phyloP scores from a whole-genome alignment of 2,797 vertebrate species.

The Euphonia xanthogaster region DNA sequence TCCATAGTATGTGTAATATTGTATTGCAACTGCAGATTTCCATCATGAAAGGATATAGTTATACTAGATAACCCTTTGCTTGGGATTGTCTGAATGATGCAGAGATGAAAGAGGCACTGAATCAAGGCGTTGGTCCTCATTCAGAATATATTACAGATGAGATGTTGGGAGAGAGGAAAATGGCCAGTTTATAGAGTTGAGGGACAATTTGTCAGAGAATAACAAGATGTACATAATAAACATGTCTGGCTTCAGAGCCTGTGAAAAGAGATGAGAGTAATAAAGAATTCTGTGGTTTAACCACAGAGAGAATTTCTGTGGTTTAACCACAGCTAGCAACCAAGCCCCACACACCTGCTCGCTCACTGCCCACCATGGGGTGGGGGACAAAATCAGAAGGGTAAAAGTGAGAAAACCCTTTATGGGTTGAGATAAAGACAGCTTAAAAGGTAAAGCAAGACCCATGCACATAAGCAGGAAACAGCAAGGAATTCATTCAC shows the following conservation, averaged over 20 bases:
- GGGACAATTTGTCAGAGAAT: background rate
- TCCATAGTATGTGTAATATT: background rate
- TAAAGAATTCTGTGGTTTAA: background rate
- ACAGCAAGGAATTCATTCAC: background rate
- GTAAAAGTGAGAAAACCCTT: background rate
- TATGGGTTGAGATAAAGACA: background rate
- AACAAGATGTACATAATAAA: background rate
- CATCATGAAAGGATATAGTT: background rate
- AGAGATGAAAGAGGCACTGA: background rate
- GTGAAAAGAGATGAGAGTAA: background rate
- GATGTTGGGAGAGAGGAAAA: background rate
- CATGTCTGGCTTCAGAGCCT: background rate
- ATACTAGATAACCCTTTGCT: background rate
- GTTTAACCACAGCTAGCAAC: background rate
- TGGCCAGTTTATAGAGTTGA: background rate
- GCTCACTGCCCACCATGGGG: background rate
- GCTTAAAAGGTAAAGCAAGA: background rate
- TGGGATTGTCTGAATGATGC: background rate
- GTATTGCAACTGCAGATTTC: background rate
- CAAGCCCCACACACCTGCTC: background rate
- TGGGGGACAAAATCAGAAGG: background rate
- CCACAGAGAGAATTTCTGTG: background rate
- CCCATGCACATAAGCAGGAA: background rate
- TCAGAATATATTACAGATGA: background rate
- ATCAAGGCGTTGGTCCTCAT: background rate